Evolutionary conservation across 2,888 invertebrate species (phyloP), one percentile per base, ranked within the genome.

Genomic region (Eupeodes luniger): DNA sequence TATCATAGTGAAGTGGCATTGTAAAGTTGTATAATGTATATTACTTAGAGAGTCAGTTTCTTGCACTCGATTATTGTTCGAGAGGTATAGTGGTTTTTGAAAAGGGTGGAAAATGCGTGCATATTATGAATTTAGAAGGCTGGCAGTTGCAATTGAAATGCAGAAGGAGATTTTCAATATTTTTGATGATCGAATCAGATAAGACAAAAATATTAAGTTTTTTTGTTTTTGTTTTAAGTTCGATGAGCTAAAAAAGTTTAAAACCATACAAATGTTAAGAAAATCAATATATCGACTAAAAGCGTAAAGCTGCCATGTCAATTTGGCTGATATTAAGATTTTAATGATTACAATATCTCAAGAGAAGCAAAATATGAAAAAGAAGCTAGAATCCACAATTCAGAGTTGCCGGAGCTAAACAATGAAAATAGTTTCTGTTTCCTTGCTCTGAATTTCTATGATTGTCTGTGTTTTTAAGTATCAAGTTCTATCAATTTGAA

Each of bases 1-100:
- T 27, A 27, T 27, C 27, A 27, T 27, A 86, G 83, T 86, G 66
- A 80, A 86, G 82, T 86, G 75, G 69, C 55, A 49, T 62, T 10
- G 40, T 16, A 16, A 55, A 44, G 16, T 11, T 47, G 14, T n/a
- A 44, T 47, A 1, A 44, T 57, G 27, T 27, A 27, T 27, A 27
- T 27, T 27, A 27, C 27, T 27, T 27, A 27, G 27, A 27, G 27
- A 70, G 80, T 36, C 51, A 76, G 69, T 67, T 51, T 34, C 61
- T 83, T 78, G 66, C 34, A 53, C 69, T 49, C 44, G 79, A 79
- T 79, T 27, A 27, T 53, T 19, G 53, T 75, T 72, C 47, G 34
- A 59, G 72, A 72, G 59, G 47, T 19, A 19, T 40, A 36, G 53
- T 53, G 36, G 47, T 27, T 27, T 66, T 0, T 27, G 27, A 47